Evolutionary conservation across 2,113 vertebrate species (phyloP), one percentile per base, ranked within the genome.

Genomic region (Siphamia tubifer): DNA sequence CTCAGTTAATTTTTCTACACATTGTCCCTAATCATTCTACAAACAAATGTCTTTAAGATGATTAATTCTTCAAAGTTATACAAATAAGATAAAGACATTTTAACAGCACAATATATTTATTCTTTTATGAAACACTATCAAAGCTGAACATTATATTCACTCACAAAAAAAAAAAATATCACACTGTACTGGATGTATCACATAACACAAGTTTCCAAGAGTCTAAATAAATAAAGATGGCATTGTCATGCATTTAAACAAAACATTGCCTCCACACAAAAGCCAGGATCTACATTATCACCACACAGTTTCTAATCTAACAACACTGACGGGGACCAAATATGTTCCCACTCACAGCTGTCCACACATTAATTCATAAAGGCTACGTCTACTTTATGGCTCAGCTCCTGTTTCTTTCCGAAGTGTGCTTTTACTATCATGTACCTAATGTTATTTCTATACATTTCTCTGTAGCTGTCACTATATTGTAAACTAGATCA

Each of bases 151-250:
- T 40, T 34, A 52, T 71, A 28, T 47, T 51, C 34, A 72, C 38
- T 68, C 44, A 58, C 89, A 85, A 75, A 61, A 65, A 74, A 78
- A 53, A 85, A 75, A 61, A 65, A 74, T 76, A 53, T 35, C 71
- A 63, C 70, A 68, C 45, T 53, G 66, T 49, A 79, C 66, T n/a
- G 75, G 32, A 72, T 9, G 32, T 68, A 28, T 69, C 63, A 12
- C 66, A 51, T 55, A 66, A 77, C 49, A 74, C 21, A 8, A 40
- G 32, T 73, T 74, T 69, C 44, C 15, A 72, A 60, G 44, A 73
- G 35, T 58, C 28, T 35, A 31, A 81, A 54, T 65, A 60, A 68
- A 77, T 54, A 62, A 66, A 62, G 31, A 72, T 44, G 21, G 39
- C 30, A 40, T 53, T 16, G 16, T 70, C 73, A 69, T 71, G 63